These are phyloP conservation scores for Anthoscopus minutus DNA, from an alignment of 2,113 vertebrate species.

Conservation along the genomic window DNA sequence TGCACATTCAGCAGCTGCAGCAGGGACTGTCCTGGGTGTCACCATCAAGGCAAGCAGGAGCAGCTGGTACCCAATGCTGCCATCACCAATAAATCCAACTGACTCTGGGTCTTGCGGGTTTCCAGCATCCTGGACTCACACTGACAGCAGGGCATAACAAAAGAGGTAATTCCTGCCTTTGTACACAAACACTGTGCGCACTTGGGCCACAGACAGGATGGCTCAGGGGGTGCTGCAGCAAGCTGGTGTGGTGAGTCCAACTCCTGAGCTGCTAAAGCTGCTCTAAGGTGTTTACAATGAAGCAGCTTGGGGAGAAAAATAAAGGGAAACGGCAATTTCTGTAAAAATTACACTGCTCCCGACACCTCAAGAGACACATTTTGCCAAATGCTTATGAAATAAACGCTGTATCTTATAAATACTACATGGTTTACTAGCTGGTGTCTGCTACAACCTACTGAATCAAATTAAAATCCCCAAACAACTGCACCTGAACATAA, in stretches of 20 bases:
- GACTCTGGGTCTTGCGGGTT: rapidly evolving
- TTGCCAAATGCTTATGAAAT: neutral
- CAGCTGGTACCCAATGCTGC: rapidly evolving
- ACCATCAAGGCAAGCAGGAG: neutral
- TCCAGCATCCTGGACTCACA: neutral
- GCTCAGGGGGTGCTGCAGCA: neutral
- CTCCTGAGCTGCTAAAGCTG: neutral
- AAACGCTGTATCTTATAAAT: neutral
- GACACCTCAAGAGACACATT: neutral
- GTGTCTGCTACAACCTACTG: neutral
- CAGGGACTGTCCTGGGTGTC: neutral
- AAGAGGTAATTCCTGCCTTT: neutral
- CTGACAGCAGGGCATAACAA: neutral
- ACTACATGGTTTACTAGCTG: neutral
- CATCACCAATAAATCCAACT: neutral
- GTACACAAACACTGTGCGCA: neutral
- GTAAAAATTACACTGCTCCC: neutral
- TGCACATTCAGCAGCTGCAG: neutral
- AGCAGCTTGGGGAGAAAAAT: neutral
- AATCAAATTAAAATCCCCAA: neutral
- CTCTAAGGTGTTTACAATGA: neutral
- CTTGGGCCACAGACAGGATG: neutral
- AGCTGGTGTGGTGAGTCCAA: neutral
- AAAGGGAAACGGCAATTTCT: neutral
- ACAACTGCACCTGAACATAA: neutral